Percentiles rank a stretch among this genome's conserved stretches.
phyloP scores from a whole-genome alignment of 2,888 invertebrate genomes.

The Eugnorisma glareosa region DNA sequence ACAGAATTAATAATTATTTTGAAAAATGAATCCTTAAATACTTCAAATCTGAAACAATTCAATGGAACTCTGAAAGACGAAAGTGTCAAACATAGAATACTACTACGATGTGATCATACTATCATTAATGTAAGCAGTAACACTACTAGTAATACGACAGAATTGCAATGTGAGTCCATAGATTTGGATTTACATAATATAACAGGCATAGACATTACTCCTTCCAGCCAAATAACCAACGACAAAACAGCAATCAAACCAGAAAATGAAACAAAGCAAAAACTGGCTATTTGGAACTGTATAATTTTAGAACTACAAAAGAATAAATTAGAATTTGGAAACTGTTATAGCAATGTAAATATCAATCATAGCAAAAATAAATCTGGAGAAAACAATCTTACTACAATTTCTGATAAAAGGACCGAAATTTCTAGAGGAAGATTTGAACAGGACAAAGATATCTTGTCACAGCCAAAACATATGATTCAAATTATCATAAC shows the following conservation, averaged over 20 bases:
- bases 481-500: constrained; percentile 22
- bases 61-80: constrained; percentile 1
- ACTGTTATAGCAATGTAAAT: constrained; percentile 17
- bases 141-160: background rate
- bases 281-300: constrained; percentile 16
- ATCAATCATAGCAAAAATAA: background rate
- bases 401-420: background rate
- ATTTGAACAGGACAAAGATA: background rate
- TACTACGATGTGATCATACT: constrained; percentile 37
- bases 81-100: background rate
- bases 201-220: constrained; percentile 10
- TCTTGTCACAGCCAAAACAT: background rate
- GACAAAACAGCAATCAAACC: background rate
- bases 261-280: background rate
- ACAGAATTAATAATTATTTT: constrained; percentile 37
- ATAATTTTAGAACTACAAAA: background rate
- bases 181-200: constrained; percentile 29
- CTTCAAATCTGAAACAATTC: constrained; percentile 19
- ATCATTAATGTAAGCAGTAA: background rate
- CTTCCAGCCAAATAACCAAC: constrained; percentile 6
- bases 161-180: constrained; percentile 40
- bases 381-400: background rate
- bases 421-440: background rate
- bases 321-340: constrained; percentile 20
- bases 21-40: constrained; percentile 17